Conservation (phyloP, 1,140 invertebrate species). For the Drosophila funebris region DNA sequence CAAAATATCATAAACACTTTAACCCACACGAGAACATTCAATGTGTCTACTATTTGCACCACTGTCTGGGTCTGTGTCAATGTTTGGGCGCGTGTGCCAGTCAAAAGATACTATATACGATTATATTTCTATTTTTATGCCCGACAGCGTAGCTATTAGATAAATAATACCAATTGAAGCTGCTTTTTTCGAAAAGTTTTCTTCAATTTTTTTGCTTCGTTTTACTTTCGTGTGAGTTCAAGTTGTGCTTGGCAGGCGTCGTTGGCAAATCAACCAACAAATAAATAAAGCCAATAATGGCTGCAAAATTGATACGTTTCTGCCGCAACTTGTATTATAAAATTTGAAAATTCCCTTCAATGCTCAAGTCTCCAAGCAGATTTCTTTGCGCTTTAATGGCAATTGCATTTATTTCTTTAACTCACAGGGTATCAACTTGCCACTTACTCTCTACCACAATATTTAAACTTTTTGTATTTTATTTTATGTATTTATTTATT, state of each 20-base stretch:
- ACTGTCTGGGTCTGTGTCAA: not conserved
- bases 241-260: conserved; percentile 2
- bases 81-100: conserved; percentile 36
- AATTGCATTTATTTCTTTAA: not conserved
- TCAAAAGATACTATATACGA: conserved; percentile 14
- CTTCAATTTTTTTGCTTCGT: conserved; percentile 18
- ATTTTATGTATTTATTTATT: too few relatives aligned
- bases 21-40: conserved; percentile 16
- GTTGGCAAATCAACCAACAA: conserved; percentile 49
- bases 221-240: conserved; percentile 8
- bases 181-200: conserved; percentile 42
- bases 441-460: not conserved
- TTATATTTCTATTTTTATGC: conserved; percentile 49
- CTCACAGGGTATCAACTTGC: not conserved
- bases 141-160: conserved; percentile 62
- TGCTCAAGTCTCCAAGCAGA: too few relatives aligned
- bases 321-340: conserved; percentile 21
- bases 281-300: conserved; percentile 76
- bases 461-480: not conserved
- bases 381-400: not conserved
- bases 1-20: conserved; percentile 81
- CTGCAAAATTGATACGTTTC: conserved; percentile 60
- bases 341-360: too few relatives aligned
- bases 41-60: not conserved
- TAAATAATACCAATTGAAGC: conserved; percentile 72